Base-by-base conservation (phyloP, 2,888 invertebrate species). In the Drosophila barbarae region DNA sequence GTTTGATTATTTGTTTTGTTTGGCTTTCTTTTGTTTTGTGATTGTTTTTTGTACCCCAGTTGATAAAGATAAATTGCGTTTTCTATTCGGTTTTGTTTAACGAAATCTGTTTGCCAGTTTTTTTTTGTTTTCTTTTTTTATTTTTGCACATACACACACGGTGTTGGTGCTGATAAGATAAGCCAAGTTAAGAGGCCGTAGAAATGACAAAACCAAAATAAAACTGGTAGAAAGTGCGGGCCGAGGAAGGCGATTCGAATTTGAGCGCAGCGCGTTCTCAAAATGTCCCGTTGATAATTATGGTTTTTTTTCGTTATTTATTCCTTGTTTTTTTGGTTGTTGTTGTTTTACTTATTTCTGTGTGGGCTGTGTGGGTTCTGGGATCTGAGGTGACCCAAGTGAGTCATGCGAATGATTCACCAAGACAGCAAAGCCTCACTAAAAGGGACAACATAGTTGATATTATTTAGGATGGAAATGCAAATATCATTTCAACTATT, bases 51-150 rank as follows among this genome's bases (percentile, higher is more conserved):
- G 7, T 30, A 13, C 12, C n/a, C 30, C 5, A 13, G 44, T 65
- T 73, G 60, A 74, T 74, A 72, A 64, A 63, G 69, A 73, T 71
- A 75, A 73, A 75, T 59, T 71, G 58, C 56, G 68, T 63, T 68
- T 71, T 64, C 59, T 53, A 34, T 41, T 42, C 21, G 23, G 8
- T 30, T 47, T 32, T 41, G 18, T 28, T 47, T 18, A 46, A 21
- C 47, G 39, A 52, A 74, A 73, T 71, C 66, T 57, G 61, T 52
- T 61, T 59, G 42, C 42, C 30, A 39, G 4, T 8, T 41, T 21
- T 58, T 30, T 32, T 53, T 56, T 13, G 28, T 54, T 55, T 47
- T 44, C 15, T 50, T 60, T 15, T 54, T 0, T 58, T 49, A 9
- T 53, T 63, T 52, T 61, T 39, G 51, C 63, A 60, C 57, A 60